A percentile compares a stretch with the other conserved stretches of the same genome.
Conservation (phyloP, 2,113 vertebrate species). For the Pelobates fuscus region DNA sequence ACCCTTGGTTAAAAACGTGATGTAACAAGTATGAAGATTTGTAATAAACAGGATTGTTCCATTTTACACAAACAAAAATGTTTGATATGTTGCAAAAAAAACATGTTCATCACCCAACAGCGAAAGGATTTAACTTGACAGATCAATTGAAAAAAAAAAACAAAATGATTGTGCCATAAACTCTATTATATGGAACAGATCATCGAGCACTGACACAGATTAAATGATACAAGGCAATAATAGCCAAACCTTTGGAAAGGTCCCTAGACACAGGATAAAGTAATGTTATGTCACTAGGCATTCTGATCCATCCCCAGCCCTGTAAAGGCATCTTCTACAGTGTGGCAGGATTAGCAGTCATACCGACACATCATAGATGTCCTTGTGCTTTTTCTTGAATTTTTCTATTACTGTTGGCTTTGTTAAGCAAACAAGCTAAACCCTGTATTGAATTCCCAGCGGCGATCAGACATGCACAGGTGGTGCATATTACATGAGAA, state of each 20-base stretch:
- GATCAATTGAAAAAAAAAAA: too few relatives aligned
- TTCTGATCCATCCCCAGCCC: neutral
- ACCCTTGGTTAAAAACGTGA: too few relatives aligned
- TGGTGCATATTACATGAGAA: slow-evolving; percentile 51
- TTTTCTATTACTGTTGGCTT: slow-evolving; percentile 51
- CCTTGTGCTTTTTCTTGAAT: slow-evolving; percentile 34
- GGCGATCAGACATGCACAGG: slow-evolving; percentile 49
- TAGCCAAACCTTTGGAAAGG: neutral
- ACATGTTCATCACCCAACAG: too few relatives aligned
- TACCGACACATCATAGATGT: slow-evolving; percentile 31
- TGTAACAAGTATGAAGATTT: too few relatives aligned
- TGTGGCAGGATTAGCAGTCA: slow-evolving; percentile 41
- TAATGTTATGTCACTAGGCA: neutral
- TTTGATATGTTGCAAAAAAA: too few relatives aligned
- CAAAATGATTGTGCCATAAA: neutral
- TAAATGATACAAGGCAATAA: neutral
- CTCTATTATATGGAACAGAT: neutral
- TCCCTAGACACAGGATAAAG: neutral
- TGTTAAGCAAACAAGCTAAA: slow-evolving; percentile 52
- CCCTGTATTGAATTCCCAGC: slow-evolving; percentile 44
- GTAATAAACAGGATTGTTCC: too few relatives aligned
- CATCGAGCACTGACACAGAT: neutral
- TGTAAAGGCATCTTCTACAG: neutral
- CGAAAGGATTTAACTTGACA: too few relatives aligned
- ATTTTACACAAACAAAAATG: too few relatives aligned